Evolutionary conservation across 2,113 vertebrate genomes (phyloP).

Genomic region (Salvator merianae): DNA sequence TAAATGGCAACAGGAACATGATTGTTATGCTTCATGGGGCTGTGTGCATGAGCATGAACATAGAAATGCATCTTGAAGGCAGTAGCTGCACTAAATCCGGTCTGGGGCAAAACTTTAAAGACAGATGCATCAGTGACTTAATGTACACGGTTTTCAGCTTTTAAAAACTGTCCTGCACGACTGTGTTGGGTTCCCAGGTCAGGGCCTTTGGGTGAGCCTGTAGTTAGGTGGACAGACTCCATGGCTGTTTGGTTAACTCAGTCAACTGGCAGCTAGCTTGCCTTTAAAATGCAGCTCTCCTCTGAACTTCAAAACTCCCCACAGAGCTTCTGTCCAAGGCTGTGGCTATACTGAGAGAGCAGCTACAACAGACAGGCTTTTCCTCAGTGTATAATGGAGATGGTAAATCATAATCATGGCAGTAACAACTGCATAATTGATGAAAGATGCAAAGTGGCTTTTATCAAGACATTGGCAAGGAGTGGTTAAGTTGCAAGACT

Average conservation of each 20-base stretch:
- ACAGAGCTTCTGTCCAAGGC: background rate
- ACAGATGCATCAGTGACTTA: background rate
- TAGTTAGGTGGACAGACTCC: background rate
- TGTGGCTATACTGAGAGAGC: slow-evolving; percentile 37
- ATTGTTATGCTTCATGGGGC: no score
- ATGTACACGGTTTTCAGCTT: background rate
- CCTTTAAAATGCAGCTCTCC: background rate
- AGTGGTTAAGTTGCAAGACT: slow-evolving; percentile 48
- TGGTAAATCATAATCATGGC: slow-evolving; percentile 60
- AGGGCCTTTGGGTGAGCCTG: background rate
- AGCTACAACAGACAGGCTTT: slow-evolving; percentile 44
- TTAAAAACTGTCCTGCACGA: background rate
- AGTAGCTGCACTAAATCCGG: no score
- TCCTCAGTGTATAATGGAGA: slow-evolving; percentile 55
- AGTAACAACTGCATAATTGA: slow-evolving; percentile 64
- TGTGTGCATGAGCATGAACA: no score
- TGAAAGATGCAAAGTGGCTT: slow-evolving; percentile 53
- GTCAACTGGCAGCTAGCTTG: background rate
- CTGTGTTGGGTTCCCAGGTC: background rate
- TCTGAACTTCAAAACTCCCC: background rate
- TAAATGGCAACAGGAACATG: no score
- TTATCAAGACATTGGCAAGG: slow-evolving; percentile 55
- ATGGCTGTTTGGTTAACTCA: background rate
- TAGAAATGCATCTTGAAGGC: no score
- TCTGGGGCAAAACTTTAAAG: background rate